Evolutionary conservation across 2,113 vertebrate species (phyloP).

Genomic region (Galeopterus variegatus): DNA sequence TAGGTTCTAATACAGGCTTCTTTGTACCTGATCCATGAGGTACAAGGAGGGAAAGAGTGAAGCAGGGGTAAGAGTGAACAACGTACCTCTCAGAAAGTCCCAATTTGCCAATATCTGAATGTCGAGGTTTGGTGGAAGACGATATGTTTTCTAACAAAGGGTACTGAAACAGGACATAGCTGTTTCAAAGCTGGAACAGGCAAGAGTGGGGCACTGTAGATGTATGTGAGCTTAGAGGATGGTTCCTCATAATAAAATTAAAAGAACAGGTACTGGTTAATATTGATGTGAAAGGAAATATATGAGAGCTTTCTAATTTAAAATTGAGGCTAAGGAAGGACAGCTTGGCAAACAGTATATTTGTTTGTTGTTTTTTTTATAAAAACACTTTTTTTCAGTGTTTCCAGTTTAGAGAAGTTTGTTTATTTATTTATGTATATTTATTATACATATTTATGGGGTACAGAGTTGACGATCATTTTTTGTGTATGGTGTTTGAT

Average conservation of each 20-base stretch:
- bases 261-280: conserved; percentile 44
- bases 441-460: too few relatives aligned
- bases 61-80: not conserved
- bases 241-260: not conserved
- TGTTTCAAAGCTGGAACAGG: not conserved
- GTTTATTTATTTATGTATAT: too few relatives aligned
- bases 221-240: not conserved
- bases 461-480: too few relatives aligned
- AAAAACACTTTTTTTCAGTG: too few relatives aligned
- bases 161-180: not conserved
- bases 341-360: conserved; percentile 83
- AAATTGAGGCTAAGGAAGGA: conserved; percentile 81
- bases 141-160: not conserved
- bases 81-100: not conserved
- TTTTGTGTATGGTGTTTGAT: too few relatives aligned
- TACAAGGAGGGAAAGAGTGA: not conserved
- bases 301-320: conserved; percentile 70
- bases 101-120: not conserved
- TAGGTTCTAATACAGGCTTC: not conserved
- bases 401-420: too few relatives aligned
- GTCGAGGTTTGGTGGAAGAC: not conserved
- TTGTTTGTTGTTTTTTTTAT: not conserved
- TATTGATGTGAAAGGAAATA: conserved; percentile 61
- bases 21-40: not conserved
- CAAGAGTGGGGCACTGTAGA: not conserved